Base-by-base conservation (phyloP, 1,140 invertebrate genomes). In the Caenorhabditis brenneri region DNA sequence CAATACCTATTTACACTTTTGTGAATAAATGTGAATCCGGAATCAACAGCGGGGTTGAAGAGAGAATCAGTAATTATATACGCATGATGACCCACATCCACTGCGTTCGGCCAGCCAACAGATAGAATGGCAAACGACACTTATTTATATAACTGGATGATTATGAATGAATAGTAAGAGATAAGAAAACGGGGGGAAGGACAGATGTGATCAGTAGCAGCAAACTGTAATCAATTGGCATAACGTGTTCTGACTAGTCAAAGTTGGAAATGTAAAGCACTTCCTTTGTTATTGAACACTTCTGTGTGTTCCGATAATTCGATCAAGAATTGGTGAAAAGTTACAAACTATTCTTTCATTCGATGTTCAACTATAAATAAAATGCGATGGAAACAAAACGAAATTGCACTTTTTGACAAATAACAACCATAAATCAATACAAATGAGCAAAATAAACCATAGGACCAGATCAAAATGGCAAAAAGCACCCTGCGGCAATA, bases 71-170 rank as follows among this genome's bases (percentile, higher is more conserved):
- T 65, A 33, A 65, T 65, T 65, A 65, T 65, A 33, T 65, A 65
- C 36, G 65, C 65, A 74, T 74, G 65, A 42, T 74, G 65, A 74
- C 65, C 65, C 65, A 74, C 36, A 74, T 74, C 9, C 10, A 74
- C 15, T 42, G 65, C 65, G 36, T 42, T 33, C 60, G 53, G 22
- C 24, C n/a, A n/a, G n/a, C 12, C 1, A 10, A 19, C 33, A 33
- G 31, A 9, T n/a, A 39, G 24, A 48, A 49, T 48, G 74, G n/a
- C 46, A 49, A 24, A 27, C 74, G 39, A 79, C 74, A 79, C 46
- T 79, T 46, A 79, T 48, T 79, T 48, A 49, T 79, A 79, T 19
- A 49, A 79, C 39, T 79, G 39, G 74, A 79, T 48, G 74, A 79
- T 27, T 27, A 79, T 39, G n/a, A 24, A 9, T 22, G 27, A 33